Conservation (phyloP, 1,140 invertebrate genomes). For the Antheraea pernyi region DNA sequence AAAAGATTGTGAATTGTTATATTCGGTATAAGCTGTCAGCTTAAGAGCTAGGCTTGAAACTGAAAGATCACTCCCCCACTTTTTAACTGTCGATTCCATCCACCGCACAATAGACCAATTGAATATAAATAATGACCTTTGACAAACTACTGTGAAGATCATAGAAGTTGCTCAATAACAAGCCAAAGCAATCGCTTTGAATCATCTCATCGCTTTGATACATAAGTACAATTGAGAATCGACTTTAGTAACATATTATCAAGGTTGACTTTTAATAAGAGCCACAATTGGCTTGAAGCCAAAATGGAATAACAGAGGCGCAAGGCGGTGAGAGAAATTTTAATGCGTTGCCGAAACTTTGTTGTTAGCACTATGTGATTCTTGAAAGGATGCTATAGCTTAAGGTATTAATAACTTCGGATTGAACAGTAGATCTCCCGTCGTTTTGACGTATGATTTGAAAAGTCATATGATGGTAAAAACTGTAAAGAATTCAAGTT, state of each 20-base stretch:
- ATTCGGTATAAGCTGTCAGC: too few relatives aligned
- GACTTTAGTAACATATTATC: not conserved
- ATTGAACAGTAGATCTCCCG: too few relatives aligned
- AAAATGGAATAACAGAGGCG: conserved; percentile 23
- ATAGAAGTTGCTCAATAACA: conserved; percentile 20
- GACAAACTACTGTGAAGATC: conserved; percentile 14
- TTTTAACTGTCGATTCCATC: too few relatives aligned
- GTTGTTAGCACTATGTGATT: not conserved
- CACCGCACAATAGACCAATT: too few relatives aligned
- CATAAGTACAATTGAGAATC: not conserved
- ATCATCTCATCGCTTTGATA: conserved; percentile 2
- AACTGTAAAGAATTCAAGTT: too few relatives aligned
- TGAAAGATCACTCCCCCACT: too few relatives aligned
- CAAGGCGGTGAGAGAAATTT: conserved; percentile 26
- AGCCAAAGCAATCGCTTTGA: conserved; percentile 26
- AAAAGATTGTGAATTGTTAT: not conserved
- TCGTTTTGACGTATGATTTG: too few relatives aligned
- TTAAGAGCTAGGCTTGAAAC: too few relatives aligned
- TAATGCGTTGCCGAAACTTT: conserved; percentile 28
- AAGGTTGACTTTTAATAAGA: conserved; percentile 14
- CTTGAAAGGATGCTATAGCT: too few relatives aligned
- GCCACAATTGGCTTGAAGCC: conserved; percentile 20
- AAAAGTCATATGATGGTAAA: too few relatives aligned
- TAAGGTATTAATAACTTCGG: too few relatives aligned
- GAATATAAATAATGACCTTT: conserved; percentile 8